Conservation (phyloP, 1,140 invertebrate genomes). For the Elysia chlorotica region DNA sequence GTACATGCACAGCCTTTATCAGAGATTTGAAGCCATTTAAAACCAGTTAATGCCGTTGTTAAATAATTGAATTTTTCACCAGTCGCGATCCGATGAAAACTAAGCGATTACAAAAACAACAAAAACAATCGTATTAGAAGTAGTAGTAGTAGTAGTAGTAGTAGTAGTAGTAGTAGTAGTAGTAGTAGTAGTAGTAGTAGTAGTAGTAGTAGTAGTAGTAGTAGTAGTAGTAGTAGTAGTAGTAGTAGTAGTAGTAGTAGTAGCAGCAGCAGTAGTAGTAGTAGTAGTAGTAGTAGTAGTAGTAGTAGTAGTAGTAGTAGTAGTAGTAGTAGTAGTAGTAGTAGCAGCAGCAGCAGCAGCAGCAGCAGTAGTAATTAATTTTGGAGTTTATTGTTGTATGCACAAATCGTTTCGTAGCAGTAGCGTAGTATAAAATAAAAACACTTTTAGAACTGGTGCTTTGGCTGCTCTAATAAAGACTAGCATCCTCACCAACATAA, state of each 20-base stretch:
- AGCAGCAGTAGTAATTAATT: slow-evolving; percentile 3
- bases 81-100: too few species aligned
- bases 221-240: slow-evolving; percentile 5
- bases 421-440: too few species aligned
- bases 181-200: slow-evolving; percentile 11
- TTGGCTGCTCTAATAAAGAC: too few species aligned
- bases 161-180: slow-evolving; percentile 12
- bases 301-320: slow-evolving; percentile 12
- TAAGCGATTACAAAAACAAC: background rate
- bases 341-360: slow-evolving; percentile 1
- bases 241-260: background rate
- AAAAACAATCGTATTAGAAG: background rate
- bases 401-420: too few species aligned
- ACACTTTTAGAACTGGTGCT: too few species aligned
- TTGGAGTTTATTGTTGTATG: too few species aligned
- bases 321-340: slow-evolving; percentile 6
- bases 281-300: slow-evolving; percentile 12
- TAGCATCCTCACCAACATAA: too few species aligned
- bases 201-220: slow-evolving; percentile 10
- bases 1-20: too few species aligned
- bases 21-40: too few species aligned
- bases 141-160: slow-evolving; percentile 13
- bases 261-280: slow-evolving; percentile 8
- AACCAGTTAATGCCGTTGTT: too few species aligned
- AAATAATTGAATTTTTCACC: too few species aligned